phyloP scores from a whole-genome alignment of 2,113 vertebrate genomes.

The Rhabdomys dilectus region DNA sequence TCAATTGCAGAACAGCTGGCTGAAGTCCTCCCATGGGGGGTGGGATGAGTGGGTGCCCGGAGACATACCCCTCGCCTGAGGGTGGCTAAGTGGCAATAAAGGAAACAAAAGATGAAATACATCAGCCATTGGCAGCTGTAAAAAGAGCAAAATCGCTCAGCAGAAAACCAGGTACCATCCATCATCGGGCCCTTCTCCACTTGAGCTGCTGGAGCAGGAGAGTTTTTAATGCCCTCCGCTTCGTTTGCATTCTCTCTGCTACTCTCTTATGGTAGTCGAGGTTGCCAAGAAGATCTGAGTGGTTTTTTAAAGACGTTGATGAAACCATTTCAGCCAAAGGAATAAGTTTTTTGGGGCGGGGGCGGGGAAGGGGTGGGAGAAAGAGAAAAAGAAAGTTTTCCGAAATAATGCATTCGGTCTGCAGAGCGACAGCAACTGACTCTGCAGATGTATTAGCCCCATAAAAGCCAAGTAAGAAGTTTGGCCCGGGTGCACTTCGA shows the following conservation, averaged over 20 bases:
- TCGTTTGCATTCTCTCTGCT: slow-evolving; percentile 77
- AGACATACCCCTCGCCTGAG: slow-evolving; percentile 70
- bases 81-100: slow-evolving; percentile 79
- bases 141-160: slow-evolving; percentile 81
- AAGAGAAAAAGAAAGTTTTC: slow-evolving; percentile 76
- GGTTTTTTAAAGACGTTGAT: slow-evolving; percentile 74
- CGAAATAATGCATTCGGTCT: slow-evolving; percentile 73
- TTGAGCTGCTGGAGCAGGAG: slow-evolving; percentile 68
- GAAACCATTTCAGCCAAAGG: slow-evolving; percentile 70
- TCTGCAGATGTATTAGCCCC: slow-evolving; percentile 72
- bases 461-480: slow-evolving; percentile 72
- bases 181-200: slow-evolving; percentile 76
- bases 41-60: slow-evolving; percentile 63
- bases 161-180: slow-evolving; percentile 73
- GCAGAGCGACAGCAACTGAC: slow-evolving; percentile 68
- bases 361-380: not conserved
- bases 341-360: slow-evolving; percentile 69
- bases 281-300: slow-evolving; percentile 81
- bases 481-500: slow-evolving; percentile 58
- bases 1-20: slow-evolving; percentile 65
- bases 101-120: slow-evolving; percentile 85
- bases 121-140: slow-evolving; percentile 80
- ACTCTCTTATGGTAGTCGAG: slow-evolving; percentile 69
- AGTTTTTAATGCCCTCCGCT: slow-evolving; percentile 75
- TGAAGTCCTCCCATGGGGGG: slow-evolving; percentile 3